Evolutionary conservation across 1,140 invertebrate genomes (phyloP).

Genomic region (Hyphantria cunea): DNA sequence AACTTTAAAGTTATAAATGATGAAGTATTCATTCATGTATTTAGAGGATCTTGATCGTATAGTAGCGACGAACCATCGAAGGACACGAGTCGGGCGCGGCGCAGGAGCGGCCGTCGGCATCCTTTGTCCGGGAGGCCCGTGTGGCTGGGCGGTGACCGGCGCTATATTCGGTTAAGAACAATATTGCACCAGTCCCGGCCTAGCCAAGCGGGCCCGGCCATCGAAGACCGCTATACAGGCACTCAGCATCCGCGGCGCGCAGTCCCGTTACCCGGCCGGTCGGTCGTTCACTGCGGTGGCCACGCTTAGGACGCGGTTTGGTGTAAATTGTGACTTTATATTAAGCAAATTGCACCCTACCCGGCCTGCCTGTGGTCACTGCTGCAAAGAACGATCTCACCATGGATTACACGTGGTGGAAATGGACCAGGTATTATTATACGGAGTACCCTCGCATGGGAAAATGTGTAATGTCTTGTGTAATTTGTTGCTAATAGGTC

Average conservation of each 20-base stretch:
- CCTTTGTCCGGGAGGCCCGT: constrained; percentile 70
- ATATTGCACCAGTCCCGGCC: constrained; percentile 81
- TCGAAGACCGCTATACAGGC: constrained; percentile 70
- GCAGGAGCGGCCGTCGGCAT: constrained; percentile 48
- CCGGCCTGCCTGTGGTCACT: constrained; percentile 76
- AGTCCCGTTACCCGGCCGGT: constrained; percentile 75
- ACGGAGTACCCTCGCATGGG: constrained; percentile 12
- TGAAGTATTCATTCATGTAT: constrained; percentile 28
- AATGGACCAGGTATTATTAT: constrained; percentile 4
- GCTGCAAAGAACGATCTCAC: constrained; percentile 31
- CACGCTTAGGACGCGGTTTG: constrained; percentile 79
- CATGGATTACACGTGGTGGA: constrained; percentile 7
- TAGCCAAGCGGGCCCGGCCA: constrained; percentile 76
- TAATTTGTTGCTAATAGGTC: constrained; percentile 16
- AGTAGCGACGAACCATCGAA: constrained; percentile 27
- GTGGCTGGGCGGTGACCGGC: constrained; percentile 75
- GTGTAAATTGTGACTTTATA: constrained; percentile 70
- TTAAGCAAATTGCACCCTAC: constrained; percentile 79
- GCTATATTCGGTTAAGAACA: constrained; percentile 74
- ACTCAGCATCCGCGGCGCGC: constrained; percentile 76
- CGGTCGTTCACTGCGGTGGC: constrained; percentile 76
- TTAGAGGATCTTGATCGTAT: constrained; percentile 24
- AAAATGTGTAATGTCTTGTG: background rate
- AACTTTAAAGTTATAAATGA: constrained; percentile 48
- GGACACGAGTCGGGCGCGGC: constrained; percentile 45